A percentile compares a stretch with the other conserved stretches of the same genome.
phyloP scores from a whole-genome alignment of 2,113 vertebrate genomes.

The Menura novaehollandiae region DNA sequence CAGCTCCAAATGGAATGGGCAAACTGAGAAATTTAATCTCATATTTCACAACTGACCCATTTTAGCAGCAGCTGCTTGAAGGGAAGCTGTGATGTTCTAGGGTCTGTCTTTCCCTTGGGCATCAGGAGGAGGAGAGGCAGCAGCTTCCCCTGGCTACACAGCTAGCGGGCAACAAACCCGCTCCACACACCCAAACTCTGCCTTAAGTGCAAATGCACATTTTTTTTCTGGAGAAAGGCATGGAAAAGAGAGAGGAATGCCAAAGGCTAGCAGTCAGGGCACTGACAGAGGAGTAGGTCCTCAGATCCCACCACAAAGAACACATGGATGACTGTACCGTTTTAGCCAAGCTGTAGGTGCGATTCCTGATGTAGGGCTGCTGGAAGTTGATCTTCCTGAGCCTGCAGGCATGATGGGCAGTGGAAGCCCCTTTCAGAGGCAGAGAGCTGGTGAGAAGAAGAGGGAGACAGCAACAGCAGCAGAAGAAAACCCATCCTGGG shows the following conservation, averaged over 20 bases:
- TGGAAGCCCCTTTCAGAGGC: neutral
- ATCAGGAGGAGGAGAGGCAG: neutral
- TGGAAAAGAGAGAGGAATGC: neutral
- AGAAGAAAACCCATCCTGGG: constrained; percentile 1
- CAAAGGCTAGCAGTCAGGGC: neutral
- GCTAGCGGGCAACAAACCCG: neutral
- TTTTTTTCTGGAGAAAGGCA: neutral
- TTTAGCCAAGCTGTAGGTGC: constrained; percentile 65
- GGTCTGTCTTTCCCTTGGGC: neutral
- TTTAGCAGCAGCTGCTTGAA: neutral
- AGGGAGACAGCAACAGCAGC: constrained; percentile 42
- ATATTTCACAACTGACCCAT: neutral
- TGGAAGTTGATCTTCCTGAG: constrained; percentile 48
- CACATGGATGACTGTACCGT: constrained; percentile 25
- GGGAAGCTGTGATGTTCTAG: neutral
- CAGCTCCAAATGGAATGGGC: neutral
- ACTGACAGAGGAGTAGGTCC: neutral
- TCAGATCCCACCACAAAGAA: neutral
- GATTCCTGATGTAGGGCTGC: constrained; percentile 54
- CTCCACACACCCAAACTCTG: neutral
- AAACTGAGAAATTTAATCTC: neutral
- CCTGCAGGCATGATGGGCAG: constrained; percentile 17
- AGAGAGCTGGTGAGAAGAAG: constrained; percentile 41
- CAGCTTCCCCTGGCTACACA: neutral
- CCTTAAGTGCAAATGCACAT: neutral